Percentiles rank a stretch among this genome's conserved stretches.
Conservation (phyloP, 2,888 invertebrate genomes). For the Terebella lapidaria region DNA sequence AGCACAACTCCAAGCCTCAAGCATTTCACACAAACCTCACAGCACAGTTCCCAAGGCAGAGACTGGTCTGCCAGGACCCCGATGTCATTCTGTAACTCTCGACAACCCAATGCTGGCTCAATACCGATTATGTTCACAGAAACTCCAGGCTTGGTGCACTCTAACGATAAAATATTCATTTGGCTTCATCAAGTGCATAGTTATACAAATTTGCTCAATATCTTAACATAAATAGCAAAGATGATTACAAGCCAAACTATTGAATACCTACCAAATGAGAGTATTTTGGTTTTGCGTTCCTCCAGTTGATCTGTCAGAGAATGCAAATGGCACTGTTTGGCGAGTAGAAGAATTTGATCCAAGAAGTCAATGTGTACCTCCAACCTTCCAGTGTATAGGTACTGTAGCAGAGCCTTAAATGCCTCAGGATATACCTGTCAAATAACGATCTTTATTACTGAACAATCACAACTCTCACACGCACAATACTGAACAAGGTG, state of each 20-base stretch:
- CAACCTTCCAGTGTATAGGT: slow-evolving; percentile 55
- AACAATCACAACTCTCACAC: too few relatives aligned
- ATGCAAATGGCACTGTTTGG: slow-evolving; percentile 52
- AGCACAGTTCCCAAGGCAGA: slow-evolving; percentile 43
- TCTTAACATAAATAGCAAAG: too few relatives aligned
- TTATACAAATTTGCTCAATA: too few relatives aligned
- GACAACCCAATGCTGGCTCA: slow-evolving; percentile 42
- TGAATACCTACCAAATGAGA: slow-evolving; percentile 45
- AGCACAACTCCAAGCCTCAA: too few relatives aligned
- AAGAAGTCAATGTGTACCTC: slow-evolving; percentile 49
- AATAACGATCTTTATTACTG: neutral
- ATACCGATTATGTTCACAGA: slow-evolving; percentile 52
- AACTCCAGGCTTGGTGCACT: slow-evolving; percentile 50
- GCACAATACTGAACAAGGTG: too few relatives aligned
- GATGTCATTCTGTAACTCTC: slow-evolving; percentile 49
- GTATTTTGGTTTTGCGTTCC: slow-evolving; percentile 43
- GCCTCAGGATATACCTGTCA: slow-evolving; percentile 50
- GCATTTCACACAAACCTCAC: too few relatives aligned
- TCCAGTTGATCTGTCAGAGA: slow-evolving; percentile 45
- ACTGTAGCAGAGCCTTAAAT: slow-evolving; percentile 53
- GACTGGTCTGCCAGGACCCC: slow-evolving; percentile 51
- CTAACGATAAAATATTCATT: slow-evolving; percentile 16
- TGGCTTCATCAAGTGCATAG: too few relatives aligned
- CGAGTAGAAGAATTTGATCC: slow-evolving; percentile 50
- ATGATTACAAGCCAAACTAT: too few relatives aligned